These are phyloP conservation scores for Drosophila borborema DNA, from an alignment of 2,888 invertebrate species.

Conservation along the genomic window DNA sequence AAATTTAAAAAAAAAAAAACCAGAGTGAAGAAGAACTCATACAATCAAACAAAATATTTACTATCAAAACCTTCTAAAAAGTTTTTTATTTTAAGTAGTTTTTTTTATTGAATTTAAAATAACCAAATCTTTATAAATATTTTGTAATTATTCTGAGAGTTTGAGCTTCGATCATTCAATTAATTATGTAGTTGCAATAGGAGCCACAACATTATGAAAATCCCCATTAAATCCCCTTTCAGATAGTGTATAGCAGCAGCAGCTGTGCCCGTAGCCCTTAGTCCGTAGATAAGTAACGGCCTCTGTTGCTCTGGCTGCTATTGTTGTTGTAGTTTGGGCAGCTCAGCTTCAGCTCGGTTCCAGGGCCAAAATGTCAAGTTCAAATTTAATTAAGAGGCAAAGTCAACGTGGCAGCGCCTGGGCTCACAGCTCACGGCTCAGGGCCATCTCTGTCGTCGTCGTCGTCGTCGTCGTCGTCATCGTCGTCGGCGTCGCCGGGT, in stretches of 20 bases:
- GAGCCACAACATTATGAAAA: no score
- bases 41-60: background rate
- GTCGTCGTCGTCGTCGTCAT: background rate
- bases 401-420: constrained; percentile 8
- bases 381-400: constrained; percentile 72
- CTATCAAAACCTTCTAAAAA: background rate
- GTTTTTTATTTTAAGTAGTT: background rate
- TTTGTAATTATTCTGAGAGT: no score
- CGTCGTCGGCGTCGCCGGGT: constrained; percentile 10
- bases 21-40: background rate
- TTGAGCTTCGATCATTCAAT: no score
- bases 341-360: constrained; percentile 21
- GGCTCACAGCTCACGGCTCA: constrained; percentile 19
- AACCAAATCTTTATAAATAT: background rate
- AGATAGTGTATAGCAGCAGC: background rate
- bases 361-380: constrained; percentile 73
- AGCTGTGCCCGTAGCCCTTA: background rate
- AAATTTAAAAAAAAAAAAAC: background rate
- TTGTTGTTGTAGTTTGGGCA: background rate
- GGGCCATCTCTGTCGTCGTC: background rate
- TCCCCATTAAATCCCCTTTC: background rate
- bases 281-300: background rate
- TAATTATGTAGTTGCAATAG: no score
- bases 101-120: background rate
- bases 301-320: background rate